phyloP scores from a whole-genome alignment of 2,888 invertebrate species.

The Drosophila seclusa region DNA sequence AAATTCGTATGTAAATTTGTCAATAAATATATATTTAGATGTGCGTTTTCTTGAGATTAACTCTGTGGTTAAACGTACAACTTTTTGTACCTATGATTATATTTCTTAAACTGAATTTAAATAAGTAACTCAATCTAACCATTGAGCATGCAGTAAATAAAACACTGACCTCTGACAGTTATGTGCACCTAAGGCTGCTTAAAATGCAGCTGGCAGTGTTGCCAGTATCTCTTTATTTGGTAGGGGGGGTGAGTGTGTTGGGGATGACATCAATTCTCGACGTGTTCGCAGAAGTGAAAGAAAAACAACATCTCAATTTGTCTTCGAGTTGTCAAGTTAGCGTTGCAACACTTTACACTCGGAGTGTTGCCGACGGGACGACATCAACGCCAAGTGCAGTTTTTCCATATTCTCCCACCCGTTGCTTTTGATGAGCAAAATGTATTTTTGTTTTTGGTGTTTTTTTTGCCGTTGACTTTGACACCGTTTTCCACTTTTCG shows the following conservation, averaged over 20 bases:
- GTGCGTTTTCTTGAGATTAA: neutral
- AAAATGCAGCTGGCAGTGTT: conserved; percentile 5
- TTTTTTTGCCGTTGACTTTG: conserved; percentile 63
- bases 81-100: neutral
- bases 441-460: conserved; percentile 13
- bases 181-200: conserved; percentile 17
- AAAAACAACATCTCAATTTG: conserved; percentile 72
- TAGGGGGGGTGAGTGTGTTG: neutral
- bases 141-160: neutral
- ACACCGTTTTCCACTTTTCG: conserved; percentile 76
- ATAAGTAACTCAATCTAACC: neutral
- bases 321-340: conserved; percentile 73
- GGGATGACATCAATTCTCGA: conserved; percentile 31
- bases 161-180: neutral
- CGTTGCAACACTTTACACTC: conserved; percentile 60
- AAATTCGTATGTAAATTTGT: neutral
- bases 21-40: rapidly evolving
- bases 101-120: neutral
- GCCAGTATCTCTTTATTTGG: neutral
- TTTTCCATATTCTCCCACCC: neutral
- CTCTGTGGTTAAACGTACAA: neutral
- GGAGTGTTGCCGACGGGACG: conserved; percentile 41
- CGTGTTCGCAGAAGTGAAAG: conserved; percentile 13
- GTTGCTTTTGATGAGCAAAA: conserved; percentile 26
- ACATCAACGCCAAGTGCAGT: conserved; percentile 38